Percentiles rank a stretch among this genome's conserved stretches.
Evolutionary conservation across 2,888 invertebrate species (phyloP).

Genomic region (Dicranocentrus wangi): DNA sequence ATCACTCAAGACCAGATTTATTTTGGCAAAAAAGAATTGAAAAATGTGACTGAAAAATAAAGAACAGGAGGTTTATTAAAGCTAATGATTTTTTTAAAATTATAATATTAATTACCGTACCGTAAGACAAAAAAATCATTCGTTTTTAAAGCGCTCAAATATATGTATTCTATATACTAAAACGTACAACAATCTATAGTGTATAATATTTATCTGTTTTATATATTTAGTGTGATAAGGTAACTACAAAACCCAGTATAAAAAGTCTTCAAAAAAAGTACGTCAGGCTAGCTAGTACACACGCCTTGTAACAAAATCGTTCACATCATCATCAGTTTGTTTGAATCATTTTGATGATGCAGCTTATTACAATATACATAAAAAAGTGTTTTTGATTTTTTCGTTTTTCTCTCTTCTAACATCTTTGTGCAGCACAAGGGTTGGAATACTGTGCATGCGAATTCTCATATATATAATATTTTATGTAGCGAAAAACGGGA

Average conservation of each 20-base stretch:
- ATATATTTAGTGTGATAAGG: conserved; percentile 7
- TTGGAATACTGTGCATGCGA: neutral
- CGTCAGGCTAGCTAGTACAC: too few relatives aligned
- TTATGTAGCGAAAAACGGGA: neutral
- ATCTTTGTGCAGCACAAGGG: neutral
- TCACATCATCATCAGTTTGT: neutral
- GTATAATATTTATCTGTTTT: neutral
- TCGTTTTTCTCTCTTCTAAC: neutral
- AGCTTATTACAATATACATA: too few relatives aligned
- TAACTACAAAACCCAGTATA: conserved; percentile 23
- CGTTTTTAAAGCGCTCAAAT: neutral
- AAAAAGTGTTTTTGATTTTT: neutral
- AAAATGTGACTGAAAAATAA: conserved; percentile 21
- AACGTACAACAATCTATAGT: neutral
- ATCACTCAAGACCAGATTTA: conserved; percentile 11
- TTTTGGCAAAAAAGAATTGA: conserved; percentile 6
- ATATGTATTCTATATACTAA: neutral
- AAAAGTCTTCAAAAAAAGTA: conserved; percentile 9
- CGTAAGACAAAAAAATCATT: neutral
- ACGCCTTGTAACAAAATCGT: neutral
- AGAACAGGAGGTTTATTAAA: neutral
- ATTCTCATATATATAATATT: neutral
- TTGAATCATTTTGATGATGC: neutral
- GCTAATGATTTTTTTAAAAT: neutral
- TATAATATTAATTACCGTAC: neutral